Evolutionary conservation across 2,888 invertebrate species (phyloP), one percentile per base, ranked within the genome.

Genomic region (Sarcophaga caerulescens): DNA sequence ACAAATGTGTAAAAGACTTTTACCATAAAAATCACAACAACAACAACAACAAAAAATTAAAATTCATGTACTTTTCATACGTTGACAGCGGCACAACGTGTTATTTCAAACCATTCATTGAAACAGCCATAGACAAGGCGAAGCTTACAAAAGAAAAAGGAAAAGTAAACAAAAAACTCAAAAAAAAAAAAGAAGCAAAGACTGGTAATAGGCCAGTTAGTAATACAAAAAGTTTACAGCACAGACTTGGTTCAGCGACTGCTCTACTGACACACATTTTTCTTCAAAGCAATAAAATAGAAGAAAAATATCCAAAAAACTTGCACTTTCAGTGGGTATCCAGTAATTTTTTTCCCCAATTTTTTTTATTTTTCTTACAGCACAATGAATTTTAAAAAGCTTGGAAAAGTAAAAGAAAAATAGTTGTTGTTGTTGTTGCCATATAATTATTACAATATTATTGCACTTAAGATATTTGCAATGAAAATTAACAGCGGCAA

Each of bases 211-310:
- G 47, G 47, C 73, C 52, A 52, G 17, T 52, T 17, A 52, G 52
- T 52, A 52, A 14, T 14, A 12, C 52, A 12, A 17, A 17, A 52
- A 63, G 68, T 52, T 84, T 74, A 45, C 63, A 35, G 23, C 63
- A 79, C 44, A 59, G 57, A 79, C 77, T 68, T 68, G 44, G 78
- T 79, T 74, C 79, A 84, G 17, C 68, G 69, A 74, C 70, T 80
- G 80, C 63, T 80, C 84, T 63, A 84, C 80, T 80, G 70, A 80
- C 84, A 84, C 66, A 84, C 63, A 65, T 84, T 65, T 60, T 59
- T 12, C 11, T 57, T 63, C 65, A 59, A 65, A 52, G 19, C 21
- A 62, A 57, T 19, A 74, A 76, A 8, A 71, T 5, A 10, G 10
- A 23, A 47, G 6, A 23, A 35, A 66, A 17, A 47, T 21, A 52